A percentile compares a stretch with the other conserved stretches of the same genome.
Conservation (phyloP, 1,140 invertebrate genomes). For the Dinothrombium tinctorium region DNA sequence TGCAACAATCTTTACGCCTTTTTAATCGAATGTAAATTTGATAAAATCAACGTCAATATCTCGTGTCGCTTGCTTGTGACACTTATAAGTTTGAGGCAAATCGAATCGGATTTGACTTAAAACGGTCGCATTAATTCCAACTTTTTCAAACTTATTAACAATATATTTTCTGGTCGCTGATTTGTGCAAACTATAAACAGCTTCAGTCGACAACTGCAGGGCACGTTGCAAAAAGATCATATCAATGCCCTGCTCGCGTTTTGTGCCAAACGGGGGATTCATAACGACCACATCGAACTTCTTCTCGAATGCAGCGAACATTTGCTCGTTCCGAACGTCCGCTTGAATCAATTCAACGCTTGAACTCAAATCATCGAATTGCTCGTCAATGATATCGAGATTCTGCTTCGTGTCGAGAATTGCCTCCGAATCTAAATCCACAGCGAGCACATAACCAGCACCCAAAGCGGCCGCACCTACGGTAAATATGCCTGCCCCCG, state of each 20-base stretch:
- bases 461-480: conserved; percentile 52
- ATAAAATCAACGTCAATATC: conserved; percentile 83
- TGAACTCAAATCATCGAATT: conserved; percentile 1
- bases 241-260: conserved; percentile 61
- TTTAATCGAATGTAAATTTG: conserved; percentile 27
- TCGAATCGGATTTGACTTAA: conserved; percentile 66
- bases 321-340: conserved; percentile 18
- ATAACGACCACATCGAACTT: conserved; percentile 81
- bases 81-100: conserved; percentile 60
- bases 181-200: conserved; percentile 84
- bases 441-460: conserved; percentile 25
- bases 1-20: no score
- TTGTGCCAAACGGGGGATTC: conserved; percentile 97
- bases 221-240: conserved; percentile 60
- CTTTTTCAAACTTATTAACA: conserved; percentile 41
- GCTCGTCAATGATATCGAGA: not conserved
- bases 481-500: conserved; percentile 64
- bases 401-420: not conserved
- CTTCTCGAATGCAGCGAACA: conserved; percentile 28
- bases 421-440: conserved; percentile 13
- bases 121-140: conserved; percentile 42
- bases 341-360: conserved; percentile 42
- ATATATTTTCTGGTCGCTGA: conserved; percentile 59
- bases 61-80: conserved; percentile 61
- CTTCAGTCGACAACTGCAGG: conserved; percentile 32